Conservation (phyloP, 2,888 invertebrate genomes). For the Pseudoips prasinana region DNA sequence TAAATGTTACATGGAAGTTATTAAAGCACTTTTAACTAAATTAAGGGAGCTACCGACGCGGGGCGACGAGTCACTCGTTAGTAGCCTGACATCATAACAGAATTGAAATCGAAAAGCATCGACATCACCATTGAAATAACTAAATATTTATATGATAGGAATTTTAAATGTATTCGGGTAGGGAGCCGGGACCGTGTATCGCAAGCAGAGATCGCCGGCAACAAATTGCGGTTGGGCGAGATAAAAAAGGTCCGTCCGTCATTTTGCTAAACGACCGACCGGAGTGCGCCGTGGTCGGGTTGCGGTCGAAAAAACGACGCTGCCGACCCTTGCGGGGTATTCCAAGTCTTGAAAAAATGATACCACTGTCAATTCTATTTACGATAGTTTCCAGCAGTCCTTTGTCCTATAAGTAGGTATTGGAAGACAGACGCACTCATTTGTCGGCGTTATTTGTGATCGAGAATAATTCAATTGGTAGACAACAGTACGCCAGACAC, state of each 20-base stretch:
- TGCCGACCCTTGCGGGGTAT: constrained; percentile 42
- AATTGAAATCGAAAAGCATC: constrained; percentile 42
- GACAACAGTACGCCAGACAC: too few relatives aligned
- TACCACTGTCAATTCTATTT: constrained; percentile 63
- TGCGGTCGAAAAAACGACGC: constrained; percentile 56
- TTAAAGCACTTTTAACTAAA: too few relatives aligned
- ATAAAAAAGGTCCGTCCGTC: constrained; percentile 80
- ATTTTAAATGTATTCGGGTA: constrained; percentile 63
- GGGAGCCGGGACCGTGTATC: constrained; percentile 58
- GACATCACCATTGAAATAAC: constrained; percentile 45
- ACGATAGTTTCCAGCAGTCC: constrained; percentile 41
- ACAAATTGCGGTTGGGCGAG: constrained; percentile 77
- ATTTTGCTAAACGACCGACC: constrained; percentile 74
- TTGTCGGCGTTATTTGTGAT: too few relatives aligned
- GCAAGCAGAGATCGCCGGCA: constrained; percentile 67
- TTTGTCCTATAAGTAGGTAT: constrained; percentile 16
- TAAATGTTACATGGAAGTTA: too few relatives aligned
- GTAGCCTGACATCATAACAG: constrained; percentile 18
- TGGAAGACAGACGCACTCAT: not conserved
- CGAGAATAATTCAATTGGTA: too few relatives aligned
- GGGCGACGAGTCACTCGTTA: constrained; percentile 10
- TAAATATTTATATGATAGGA: constrained; percentile 64
- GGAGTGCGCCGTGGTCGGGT: constrained; percentile 50
- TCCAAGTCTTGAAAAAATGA: constrained; percentile 57
- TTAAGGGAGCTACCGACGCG: too few relatives aligned